phyloP scores from a whole-genome alignment of 2,113 vertebrate species.

The Limanda limanda region DNA sequence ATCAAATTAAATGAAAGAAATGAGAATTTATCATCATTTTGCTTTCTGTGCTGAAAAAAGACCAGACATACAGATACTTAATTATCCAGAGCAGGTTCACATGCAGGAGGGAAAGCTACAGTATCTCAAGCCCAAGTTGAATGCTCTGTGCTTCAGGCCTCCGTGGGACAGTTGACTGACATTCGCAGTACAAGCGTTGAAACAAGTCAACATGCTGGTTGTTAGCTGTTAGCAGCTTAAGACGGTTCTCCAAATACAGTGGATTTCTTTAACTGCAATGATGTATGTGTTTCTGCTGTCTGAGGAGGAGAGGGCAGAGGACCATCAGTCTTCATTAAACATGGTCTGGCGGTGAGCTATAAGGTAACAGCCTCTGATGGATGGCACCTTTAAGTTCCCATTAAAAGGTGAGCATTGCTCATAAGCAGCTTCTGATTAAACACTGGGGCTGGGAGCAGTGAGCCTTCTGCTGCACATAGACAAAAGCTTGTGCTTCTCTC shows the following conservation, averaged over 20 bases:
- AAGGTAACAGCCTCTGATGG: slow-evolving; percentile 55
- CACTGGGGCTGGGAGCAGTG: not conserved
- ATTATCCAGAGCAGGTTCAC: no score
- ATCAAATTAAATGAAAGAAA: no score
- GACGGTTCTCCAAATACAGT: not conserved
- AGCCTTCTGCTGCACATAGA: slow-evolving; percentile 25
- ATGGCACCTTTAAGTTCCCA: slow-evolving; percentile 63
- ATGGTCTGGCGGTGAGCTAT: slow-evolving; percentile 22
- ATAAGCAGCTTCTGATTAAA: slow-evolving; percentile 53
- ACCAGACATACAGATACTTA: not conserved
- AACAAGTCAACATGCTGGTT: not conserved
- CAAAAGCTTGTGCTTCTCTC: slow-evolving; percentile 3
- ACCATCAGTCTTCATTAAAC: slow-evolving; percentile 53
- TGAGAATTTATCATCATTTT: no score
- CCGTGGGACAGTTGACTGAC: not conserved
- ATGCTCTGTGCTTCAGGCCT: no score
- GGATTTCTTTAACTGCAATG: not conserved
- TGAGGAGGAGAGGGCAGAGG: slow-evolving; percentile 7
- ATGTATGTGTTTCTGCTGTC: not conserved
- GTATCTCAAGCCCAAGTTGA: no score
- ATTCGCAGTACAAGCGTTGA: not conserved
- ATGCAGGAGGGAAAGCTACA: no score
- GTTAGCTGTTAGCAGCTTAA: not conserved
- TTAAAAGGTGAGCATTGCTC: slow-evolving; percentile 58
- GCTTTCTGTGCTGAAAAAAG: not conserved